Base-by-base conservation (phyloP, 2,888 invertebrate species). In the Bhutanitis thaidina region DNA sequence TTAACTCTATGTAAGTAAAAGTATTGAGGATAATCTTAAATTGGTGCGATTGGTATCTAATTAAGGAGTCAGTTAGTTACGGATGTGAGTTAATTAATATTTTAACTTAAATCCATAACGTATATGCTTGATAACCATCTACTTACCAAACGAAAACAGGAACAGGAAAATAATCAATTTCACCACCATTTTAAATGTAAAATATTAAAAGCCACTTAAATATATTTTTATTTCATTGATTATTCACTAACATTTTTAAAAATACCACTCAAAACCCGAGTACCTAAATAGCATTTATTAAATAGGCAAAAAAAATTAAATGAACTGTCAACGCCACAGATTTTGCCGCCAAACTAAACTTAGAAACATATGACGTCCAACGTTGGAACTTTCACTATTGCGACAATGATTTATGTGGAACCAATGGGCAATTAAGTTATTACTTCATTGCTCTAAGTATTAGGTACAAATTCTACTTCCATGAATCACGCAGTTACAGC, bases 321-420 rank as follows among this genome's bases (percentile, higher is more conserved):
- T 52, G 52, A 69, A 65, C 70, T 71, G 69, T 71, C 72, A 65
- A 58, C 58, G 60, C 55, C 37, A 55, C 65, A 43, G 60, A 67
- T 65, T 80, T 83, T 81, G 64, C 77, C 85, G 83, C 81, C 79
- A 85, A 82, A 86, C 86, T 86, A 74, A 79, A 61, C 66, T 51
- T 37, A n/a, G 60, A 65, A 70, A 64, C 66, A 57, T 61, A 66
- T 63, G 62, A 67, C 61, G 55, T 49, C 59, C 53, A 58, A 59
- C 61, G 51, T 59, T 49, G 54, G 38, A 55, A 72, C 68, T 75
- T 77, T 77, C 76, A 70, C 74, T 62, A 54, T 61, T 63, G 54
- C 58, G 56, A 62, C 62, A 71, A 68, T 61, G 70, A 63, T 64
- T 60, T 68, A 73, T 69, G 62, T 69, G 38, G 34, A 27, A 30